Evolutionary conservation across 2,888 invertebrate species (phyloP).

Genomic region (Napeogenes inachia): DNA sequence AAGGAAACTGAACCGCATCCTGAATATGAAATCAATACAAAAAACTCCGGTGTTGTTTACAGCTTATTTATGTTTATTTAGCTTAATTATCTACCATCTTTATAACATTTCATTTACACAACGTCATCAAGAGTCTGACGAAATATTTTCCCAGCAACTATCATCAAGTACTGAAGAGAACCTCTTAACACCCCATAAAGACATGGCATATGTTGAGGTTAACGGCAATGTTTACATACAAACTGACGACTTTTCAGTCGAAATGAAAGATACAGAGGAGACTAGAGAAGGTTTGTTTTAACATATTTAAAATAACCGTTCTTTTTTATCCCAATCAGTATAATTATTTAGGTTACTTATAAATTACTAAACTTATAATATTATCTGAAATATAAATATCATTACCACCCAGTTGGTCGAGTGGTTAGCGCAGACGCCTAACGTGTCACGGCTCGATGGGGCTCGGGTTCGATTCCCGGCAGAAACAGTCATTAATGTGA

Average conservation of each 20-base stretch:
- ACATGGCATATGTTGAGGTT: conserved; percentile 44
- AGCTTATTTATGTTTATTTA: conserved; percentile 24
- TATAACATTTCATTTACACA: conserved; percentile 33
- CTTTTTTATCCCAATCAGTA: neutral
- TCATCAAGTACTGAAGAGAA: conserved; percentile 15
- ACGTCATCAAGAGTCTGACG: conserved; percentile 15
- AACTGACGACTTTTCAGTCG: conserved; percentile 40
- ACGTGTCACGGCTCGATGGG: no score
- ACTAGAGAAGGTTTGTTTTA: conserved; percentile 37
- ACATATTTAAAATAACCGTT: neutral
- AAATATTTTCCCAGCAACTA: conserved; percentile 8
- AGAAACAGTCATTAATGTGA: no score
- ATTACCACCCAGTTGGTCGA: no score
- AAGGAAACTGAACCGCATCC: conserved; percentile 42
- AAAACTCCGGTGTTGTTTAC: conserved; percentile 37
- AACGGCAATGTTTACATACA: conserved; percentile 37
- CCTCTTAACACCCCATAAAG: conserved; percentile 41
- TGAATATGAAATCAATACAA: conserved; percentile 46
- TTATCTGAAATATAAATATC: no score
- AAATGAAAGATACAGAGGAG: conserved; percentile 34
- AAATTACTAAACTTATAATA: no score
- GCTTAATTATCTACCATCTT: conserved; percentile 41
- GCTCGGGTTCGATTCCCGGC: no score
- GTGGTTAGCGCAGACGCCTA: no score
- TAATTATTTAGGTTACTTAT: no score